A percentile compares a stretch with the other conserved stretches of the same genome.
phyloP scores from a whole-genome alignment of 2,797 vertebrate genomes.

The Iguana delicatissima region DNA sequence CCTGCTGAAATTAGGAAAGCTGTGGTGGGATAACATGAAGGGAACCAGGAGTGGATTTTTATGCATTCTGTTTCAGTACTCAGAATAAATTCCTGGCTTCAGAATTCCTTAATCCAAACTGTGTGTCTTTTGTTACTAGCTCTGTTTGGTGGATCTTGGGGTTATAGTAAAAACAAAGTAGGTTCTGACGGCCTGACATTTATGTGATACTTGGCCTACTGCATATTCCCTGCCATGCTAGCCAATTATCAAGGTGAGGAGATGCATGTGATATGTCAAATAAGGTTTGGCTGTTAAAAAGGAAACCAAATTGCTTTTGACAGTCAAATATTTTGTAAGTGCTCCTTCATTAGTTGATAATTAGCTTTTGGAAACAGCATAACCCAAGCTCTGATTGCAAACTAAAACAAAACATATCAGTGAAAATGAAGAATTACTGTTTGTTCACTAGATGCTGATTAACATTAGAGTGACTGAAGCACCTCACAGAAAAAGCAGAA shows the following conservation, averaged over 20 bases:
- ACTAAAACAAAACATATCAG: slow-evolving; percentile 34
- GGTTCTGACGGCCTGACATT: background rate
- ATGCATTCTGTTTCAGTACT: background rate
- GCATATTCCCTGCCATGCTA: background rate
- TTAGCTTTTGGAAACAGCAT: background rate
- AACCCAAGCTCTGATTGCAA: slow-evolving; percentile 37
- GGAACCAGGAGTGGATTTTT: background rate
- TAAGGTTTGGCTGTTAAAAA: slow-evolving; percentile 1
- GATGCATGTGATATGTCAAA: background rate
- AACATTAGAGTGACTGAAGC: slow-evolving; percentile 28
- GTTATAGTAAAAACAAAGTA: background rate
- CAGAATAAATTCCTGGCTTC: background rate
- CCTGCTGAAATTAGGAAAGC: too few species aligned
- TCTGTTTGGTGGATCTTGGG: background rate
- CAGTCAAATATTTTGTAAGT: slow-evolving; percentile 33
- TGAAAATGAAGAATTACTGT: slow-evolving; percentile 46
- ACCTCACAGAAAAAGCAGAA: background rate
- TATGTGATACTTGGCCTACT: background rate
- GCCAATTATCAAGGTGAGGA: background rate
- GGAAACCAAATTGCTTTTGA: slow-evolving; percentile 36
- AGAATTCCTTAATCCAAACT: background rate
- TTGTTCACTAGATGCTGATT: slow-evolving; percentile 56
- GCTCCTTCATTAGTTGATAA: slow-evolving; percentile 41
- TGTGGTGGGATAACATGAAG: background rate
- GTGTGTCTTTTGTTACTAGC: background rate